Conservation (phyloP, 2,113 vertebrate species). For the Pitta sordida region DNA sequence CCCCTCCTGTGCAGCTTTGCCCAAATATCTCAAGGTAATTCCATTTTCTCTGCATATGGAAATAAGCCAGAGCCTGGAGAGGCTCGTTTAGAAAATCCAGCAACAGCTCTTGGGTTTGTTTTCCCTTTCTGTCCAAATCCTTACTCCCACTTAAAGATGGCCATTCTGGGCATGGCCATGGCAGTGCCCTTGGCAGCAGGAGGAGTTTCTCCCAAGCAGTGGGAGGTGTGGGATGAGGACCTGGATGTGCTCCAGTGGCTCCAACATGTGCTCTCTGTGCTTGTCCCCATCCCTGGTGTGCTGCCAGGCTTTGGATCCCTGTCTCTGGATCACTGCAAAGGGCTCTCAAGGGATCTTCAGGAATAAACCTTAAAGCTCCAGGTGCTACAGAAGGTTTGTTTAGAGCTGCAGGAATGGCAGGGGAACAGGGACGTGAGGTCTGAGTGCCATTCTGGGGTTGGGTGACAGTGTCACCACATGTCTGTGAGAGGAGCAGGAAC, state of each 20-base stretch:
- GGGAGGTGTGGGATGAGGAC: background rate
- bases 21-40: background rate
- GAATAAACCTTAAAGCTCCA: background rate
- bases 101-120: background rate
- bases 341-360: background rate
- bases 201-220: background rate
- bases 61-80: background rate
- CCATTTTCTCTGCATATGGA: background rate
- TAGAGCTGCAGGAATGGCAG: background rate
- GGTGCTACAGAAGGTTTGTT: background rate
- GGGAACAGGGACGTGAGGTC: background rate
- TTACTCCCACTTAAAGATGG: background rate
- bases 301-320: background rate
- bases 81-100: background rate
- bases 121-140: background rate
- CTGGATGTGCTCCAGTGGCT: background rate
- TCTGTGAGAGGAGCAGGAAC: background rate
- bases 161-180: background rate
- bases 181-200: background rate
- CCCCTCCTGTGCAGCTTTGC: background rate
- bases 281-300: background rate
- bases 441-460: background rate
- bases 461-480: background rate
- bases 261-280: background rate
- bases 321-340: background rate